phyloP scores from a whole-genome alignment of 2,797 vertebrate species.

The Rhinella marina region DNA sequence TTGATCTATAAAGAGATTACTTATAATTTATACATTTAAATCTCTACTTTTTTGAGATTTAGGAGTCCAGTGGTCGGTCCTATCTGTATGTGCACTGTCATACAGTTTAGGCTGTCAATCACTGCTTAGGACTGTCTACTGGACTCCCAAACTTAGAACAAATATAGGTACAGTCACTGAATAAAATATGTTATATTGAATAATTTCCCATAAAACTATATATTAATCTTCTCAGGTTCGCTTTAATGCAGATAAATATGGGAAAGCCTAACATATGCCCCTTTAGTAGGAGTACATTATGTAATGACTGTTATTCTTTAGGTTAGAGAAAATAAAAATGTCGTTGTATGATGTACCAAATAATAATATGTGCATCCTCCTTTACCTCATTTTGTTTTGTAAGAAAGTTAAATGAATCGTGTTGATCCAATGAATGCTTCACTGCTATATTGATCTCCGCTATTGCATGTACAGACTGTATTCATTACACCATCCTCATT shows the following conservation, averaged over 20 bases:
- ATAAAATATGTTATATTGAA: no score
- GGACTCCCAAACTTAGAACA: no score
- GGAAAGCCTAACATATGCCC: background rate
- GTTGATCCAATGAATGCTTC: background rate
- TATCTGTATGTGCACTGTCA: no score
- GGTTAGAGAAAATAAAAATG: background rate
- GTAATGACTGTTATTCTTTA: background rate
- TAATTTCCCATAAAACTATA: no score
- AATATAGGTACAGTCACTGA: no score
- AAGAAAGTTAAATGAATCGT: background rate
- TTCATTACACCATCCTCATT: conserved; percentile 15
- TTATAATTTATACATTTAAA: no score
- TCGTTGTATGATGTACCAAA: background rate
- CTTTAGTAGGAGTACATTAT: background rate
- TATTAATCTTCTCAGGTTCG: no score
- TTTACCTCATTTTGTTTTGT: background rate
- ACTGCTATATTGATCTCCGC: background rate
- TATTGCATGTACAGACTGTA: background rate
- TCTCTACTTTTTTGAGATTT: no score
- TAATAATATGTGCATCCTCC: background rate
- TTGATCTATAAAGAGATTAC: no score
- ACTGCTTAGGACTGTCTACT: no score
- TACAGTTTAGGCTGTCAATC: no score
- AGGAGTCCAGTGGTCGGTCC: no score
- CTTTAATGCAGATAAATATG: background rate